Evolutionary conservation across 2,888 invertebrate species (phyloP), one percentile per base, ranked within the genome.

Genomic region (Xylota sylvarum): DNA sequence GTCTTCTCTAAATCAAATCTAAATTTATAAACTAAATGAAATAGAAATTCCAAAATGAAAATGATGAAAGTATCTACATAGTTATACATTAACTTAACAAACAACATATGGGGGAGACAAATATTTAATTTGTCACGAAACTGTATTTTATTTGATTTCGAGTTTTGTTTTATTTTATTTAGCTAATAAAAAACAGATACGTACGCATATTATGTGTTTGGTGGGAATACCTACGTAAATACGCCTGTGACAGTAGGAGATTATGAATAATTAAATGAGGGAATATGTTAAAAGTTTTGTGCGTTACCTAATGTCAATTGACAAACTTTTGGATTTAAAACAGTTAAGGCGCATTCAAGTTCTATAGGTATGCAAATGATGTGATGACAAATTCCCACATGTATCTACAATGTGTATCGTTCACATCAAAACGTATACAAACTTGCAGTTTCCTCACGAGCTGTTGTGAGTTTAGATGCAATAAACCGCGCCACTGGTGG

Each of bases 11-110:
- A 73, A 73, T 30, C 30, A 46, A 67, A 64, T 64, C 56, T 48
- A 64, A 69, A 58, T 40, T 64, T 69, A 60, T 69, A 52, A 60
- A 32, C 50, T 6, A 32, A 69, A 64, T 5, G 10, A 43, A 64
- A 46, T 23, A n/a, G 64, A 19, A 23, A 76, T 56, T 48, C 46
- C 19, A 46, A 56, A 56, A 40, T n/a, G 23, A 43, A 74, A 74
- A 62, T 58, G 12, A 65, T 65, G 58, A 58, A 52, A 72, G 58
- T 58, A n/a, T 40, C 5, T 17, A 5, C 7, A 46, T 30, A n/a
- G n/a, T n/a, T 17, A n/a, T 23, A 6, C 10, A 14, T n/a, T 10
- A 23, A 30, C 2, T 23, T 3, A 14, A 37, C 27, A 4, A 43
- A 6, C 58, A 46, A 58, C 14, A 43, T 35, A 55, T 46, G n/a